Evolutionary conservation across 2,113 vertebrate species (phyloP), one percentile per base, ranked within the genome.

Genomic region (Neopipo cinnamomea): DNA sequence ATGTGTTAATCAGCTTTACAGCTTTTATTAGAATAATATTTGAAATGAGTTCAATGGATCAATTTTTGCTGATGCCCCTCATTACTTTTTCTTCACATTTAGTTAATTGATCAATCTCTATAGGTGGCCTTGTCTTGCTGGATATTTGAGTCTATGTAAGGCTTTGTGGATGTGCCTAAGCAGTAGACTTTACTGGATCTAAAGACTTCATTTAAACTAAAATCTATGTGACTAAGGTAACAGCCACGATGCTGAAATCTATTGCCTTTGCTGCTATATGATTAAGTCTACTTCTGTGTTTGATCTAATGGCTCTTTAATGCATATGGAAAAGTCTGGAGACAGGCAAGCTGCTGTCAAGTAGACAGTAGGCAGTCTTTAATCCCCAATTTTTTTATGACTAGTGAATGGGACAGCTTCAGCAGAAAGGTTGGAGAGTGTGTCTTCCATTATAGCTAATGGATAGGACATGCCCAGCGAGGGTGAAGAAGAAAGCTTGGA

Each of bases 1-100:
- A 89, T 37, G 31, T 91, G 65, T 89, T 94, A 81, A 95, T 91
- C 91, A 87, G 61, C 83, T 95, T 92, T 91, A 89, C 56, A 85
- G 52, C 70, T 91, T 93, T 91, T 93, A 82, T 75, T 62, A 79
- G 85, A 92, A 56, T 81, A 90, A 52, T 88, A 95, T 85, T 95
- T 94, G 82, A 77, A 81, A 76, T 53, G 61, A 87, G 46, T 89
- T 86, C 80, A 87, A 3, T 91, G 37, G 62, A 82, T 72, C 22
- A 37, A 1, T 56, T 91, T 94, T 70, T 53, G 49, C 71, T 73
- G 73, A 73, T 49, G 18, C 28, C 23, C 14, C 24, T 71, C 44
- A 70, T 80, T 93, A 53, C 13, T 62, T 89, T 94, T 77, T 63
- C 62, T 76, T 83, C 49, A 61, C 39, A 47, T 95, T 88, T 82